Evolutionary conservation across 2,113 vertebrate genomes (phyloP), one percentile per base, ranked within the genome.

Genomic region (Pachycephala philippinensis): DNA sequence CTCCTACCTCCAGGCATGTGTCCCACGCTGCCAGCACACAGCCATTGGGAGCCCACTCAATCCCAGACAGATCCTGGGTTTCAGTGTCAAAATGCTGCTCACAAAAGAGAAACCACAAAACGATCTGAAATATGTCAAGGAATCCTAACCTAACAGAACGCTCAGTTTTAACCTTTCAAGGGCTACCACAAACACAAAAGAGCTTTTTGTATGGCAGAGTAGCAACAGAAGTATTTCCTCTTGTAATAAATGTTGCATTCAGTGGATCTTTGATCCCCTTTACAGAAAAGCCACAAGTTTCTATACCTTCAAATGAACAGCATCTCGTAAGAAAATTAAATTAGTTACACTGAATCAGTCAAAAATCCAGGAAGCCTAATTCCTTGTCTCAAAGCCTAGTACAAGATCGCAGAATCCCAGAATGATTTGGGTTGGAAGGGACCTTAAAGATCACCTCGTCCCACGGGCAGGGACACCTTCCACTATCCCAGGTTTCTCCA

Each of bases 21-120:
- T 99, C 99, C 99, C 99, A 99, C 3, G 79, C 99, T 2, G 99
- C 99, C 97, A 99, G 97, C 71, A 99, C 99, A 57, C 99, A 99
- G 93, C 99, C 98, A 10, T 99, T 99, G 3, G 99, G 99, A 84
- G 99, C 99, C 99, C 99, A 99, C 81, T 99, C 99, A 30, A 99
- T 97, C 65, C 99, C 99, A 7, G 98, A 97, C 15, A 99, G 97
- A 79, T 99, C 99, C 92, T 99, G 99, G 1, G 99, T 99, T 84
- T 99, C 99, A 0, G 99, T 99, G 65, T 99, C 99, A 96, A 99
- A 99, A 96, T 99, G 99, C 99, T 99, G 95, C 39, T 65, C 66
- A 53, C 92, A 47, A 49, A 39, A 82, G 30, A 63, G 79, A 87
- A 65, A 68, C 68, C 31, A 63, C n/a, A 84, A 87, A 61, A 4